Base-by-base conservation (phyloP, 2,797 vertebrate genomes). In the Accipiter minullus region DNA sequence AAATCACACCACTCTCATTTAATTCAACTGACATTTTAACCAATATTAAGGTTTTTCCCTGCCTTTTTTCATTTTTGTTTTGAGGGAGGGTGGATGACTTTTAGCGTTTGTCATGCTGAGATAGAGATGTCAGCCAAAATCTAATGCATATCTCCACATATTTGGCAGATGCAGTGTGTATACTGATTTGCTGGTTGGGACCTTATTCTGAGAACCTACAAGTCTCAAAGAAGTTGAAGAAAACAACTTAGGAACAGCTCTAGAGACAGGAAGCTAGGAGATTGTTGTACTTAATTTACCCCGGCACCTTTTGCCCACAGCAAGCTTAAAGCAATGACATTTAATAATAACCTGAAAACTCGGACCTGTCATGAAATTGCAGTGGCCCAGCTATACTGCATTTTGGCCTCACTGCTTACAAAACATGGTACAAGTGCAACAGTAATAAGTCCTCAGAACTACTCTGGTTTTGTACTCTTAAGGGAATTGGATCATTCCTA, bases 1-100 rank as follows among this genome's bases (percentile, higher is more conserved):
- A 89, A 93, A 94, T 96, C 94, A 94, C 77, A 92, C 62, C 83
- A 85, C 36, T 95, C 64, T 97, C 83, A 95, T 95, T 96, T 96
- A 94, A 94, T 94, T 93, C 86, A 74, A 12, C 83, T 95, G 96
- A 94, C 95, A 94, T 94, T 95, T 94, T 94, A 87, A 89, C 86
- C 63, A 91, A 88, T 96, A 97, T 79, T 90, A 77, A 68, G 47
- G 17, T 19, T 86, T 91, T 95, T 81, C 31, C 7, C 34, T 42
- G 11, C 11, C 5, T 79, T 68, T 80, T 50, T 32, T 40, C 0
- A 0, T 34, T 82, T 89, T 90, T 86, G 71, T 90, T 96, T 87
- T 63, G 67, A 58, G 48, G 38, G 40, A 80, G 23, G 27, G 22
- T 19, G 22, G 72, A 32, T 59, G 44, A 47, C 80, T 95, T 90